Base-by-base conservation (phyloP, 2,888 invertebrate genomes). In the Alcis repandata region DNA sequence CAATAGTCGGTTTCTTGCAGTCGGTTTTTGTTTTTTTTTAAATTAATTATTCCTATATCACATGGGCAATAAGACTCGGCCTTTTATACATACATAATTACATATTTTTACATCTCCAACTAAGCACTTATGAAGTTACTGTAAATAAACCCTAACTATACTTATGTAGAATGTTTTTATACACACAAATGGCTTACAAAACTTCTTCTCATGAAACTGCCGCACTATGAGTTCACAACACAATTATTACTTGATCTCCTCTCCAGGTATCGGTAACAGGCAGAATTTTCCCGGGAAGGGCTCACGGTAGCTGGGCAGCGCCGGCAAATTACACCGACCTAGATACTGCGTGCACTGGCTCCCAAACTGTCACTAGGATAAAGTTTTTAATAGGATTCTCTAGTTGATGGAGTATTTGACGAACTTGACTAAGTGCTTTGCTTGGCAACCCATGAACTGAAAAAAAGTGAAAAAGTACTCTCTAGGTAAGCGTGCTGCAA, bases 281-380 rank as follows among this genome's bases (percentile, higher is more conserved):
- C 38, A 46, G 46, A 54, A 46, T 48, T 52, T 57, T 68, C 69
- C 71, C 67, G 38, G 63, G 49, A 54, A 75, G 61, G 70, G 68
- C 67, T 70, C 60, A 63, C 48, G 67, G 57, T 69, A 68, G 69
- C 63, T 52, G 60, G 62, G 69, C 40, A 41, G 54, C 60, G 60
- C 52, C 60, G 65, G 71, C 67, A 74, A 81, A 81, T 80, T 77
- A 81, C 77, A 76, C 65, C 75, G 83, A 83, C 83, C 83, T 81
- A 83, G 71, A 79, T 65, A 60, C 56, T 13, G 11, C n/a, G 22
- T 43, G 7, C 41, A 49, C 19, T 20, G 54, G 20, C 7, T 59
- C 15, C 9, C 54, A 59, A 64, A 64, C 49, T 48, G 46, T 63
- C 27, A 8, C 20, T 22, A 7, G n/a, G 46, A 20, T 11, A 3